These are phyloP conservation scores for Conger conger DNA, from an alignment of 2,113 vertebrate species.

Conservation along the genomic window DNA sequence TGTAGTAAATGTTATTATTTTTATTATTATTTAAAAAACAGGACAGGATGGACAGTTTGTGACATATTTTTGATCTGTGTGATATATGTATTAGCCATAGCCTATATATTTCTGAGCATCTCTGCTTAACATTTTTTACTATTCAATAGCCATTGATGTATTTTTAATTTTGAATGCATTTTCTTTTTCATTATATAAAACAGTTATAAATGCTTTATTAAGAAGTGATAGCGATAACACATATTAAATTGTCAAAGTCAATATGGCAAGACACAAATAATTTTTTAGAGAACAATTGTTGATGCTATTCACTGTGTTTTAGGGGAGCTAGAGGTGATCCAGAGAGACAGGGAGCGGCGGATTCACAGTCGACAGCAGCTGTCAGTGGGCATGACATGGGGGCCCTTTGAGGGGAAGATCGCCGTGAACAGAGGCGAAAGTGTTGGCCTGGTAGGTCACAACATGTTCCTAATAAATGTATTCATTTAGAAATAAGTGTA, in stretches of 20 bases:
- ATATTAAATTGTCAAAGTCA: not conserved
- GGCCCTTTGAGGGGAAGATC: conserved; percentile 83
- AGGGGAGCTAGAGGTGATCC: conserved; percentile 81
- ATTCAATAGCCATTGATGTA: not conserved
- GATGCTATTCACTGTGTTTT: conserved; percentile 53
- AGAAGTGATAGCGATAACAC: not conserved
- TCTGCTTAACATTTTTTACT: not conserved
- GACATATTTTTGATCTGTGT: too few species aligned
- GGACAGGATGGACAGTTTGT: conserved; percentile 35
- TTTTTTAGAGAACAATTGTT: not conserved
- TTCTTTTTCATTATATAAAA: too few species aligned
- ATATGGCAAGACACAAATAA: not conserved
- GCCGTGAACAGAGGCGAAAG: conserved; percentile 72
- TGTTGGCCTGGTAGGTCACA: conserved; percentile 70
- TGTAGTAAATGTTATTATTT: not conserved
- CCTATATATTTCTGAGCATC: too few species aligned
- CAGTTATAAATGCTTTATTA: not conserved
- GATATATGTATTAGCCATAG: too few species aligned
- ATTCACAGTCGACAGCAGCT: conserved; percentile 82
- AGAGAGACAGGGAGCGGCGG: conserved; percentile 75
- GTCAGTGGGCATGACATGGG: conserved; percentile 84
- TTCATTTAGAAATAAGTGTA: too few species aligned
- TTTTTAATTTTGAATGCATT: too few species aligned
- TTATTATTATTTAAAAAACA: not conserved
- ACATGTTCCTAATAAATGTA: not conserved